Conservation (phyloP, 2,888 invertebrate genomes). For the Torymus aiolomorphi region DNA sequence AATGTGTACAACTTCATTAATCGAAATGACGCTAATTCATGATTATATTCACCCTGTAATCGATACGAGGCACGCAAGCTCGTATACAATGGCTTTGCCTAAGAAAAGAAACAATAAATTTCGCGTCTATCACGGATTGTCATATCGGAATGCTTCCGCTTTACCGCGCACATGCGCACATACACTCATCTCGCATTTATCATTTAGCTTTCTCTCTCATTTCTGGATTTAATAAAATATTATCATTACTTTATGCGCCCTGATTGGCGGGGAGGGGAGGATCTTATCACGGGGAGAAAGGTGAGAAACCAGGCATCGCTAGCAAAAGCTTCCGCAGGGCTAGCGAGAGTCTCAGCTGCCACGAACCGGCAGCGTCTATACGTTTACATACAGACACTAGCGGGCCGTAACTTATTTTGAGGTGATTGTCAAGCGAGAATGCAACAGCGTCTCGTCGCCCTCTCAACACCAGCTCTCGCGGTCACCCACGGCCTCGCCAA, state of each 20-base stretch:
- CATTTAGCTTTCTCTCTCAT: conserved; percentile 39
- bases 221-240: conserved; percentile 61
- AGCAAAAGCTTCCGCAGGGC: no score
- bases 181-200: conserved; percentile 44
- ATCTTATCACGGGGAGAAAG: no score
- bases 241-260: conserved; percentile 12
- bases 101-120: conserved; percentile 33
- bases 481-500: conserved; percentile 82
- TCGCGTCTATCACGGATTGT: conserved; percentile 25
- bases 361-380: no score
- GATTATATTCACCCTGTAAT: conserved; percentile 61
- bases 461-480: conserved; percentile 87
- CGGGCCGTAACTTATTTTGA: conserved; percentile 33
- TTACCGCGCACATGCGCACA: conserved; percentile 8
- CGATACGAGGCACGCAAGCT: conserved; percentile 39
- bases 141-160: conserved; percentile 20
- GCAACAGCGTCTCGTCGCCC: no score
- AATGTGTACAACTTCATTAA: conserved; percentile 34
- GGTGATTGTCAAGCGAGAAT: conserved; percentile 51
- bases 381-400: no score
- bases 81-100: conserved; percentile 35
- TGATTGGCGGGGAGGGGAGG: no score
- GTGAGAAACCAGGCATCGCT: no score
- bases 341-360: no score
- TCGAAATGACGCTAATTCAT: conserved; percentile 55